phyloP scores from a whole-genome alignment of 2,113 vertebrate genomes.

The Oncorhynchus keta region DNA sequence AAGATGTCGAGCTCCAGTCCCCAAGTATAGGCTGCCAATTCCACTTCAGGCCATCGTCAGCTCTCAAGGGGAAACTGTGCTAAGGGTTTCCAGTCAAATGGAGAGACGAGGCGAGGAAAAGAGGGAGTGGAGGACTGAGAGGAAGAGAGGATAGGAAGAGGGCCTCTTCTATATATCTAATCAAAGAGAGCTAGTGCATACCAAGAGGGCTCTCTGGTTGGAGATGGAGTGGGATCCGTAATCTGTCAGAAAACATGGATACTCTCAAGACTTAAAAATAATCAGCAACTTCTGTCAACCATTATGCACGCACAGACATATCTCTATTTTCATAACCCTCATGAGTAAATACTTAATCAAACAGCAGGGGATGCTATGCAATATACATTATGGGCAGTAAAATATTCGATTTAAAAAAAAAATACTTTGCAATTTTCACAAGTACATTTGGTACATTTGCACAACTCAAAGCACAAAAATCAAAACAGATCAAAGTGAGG shows the following conservation, averaged over 20 bases:
- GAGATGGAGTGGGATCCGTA: slow-evolving; percentile 22
- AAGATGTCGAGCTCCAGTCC: too few species aligned
- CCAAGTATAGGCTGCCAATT: neutral
- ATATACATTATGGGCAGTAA: neutral
- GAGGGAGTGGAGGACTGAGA: neutral
- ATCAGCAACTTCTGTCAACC: slow-evolving; percentile 22
- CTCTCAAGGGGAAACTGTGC: neutral
- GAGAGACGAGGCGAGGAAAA: neutral
- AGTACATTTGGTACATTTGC: too few species aligned
- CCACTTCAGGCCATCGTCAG: neutral
- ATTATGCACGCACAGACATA: neutral
- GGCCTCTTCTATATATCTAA: slow-evolving; percentile 25
- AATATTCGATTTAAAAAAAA: neutral
- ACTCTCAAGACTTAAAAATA: slow-evolving; percentile 28
- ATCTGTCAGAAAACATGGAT: slow-evolving; percentile 18
- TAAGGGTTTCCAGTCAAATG: slow-evolving; percentile 1
- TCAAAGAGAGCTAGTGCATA: slow-evolving; percentile 24
- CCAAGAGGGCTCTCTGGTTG: slow-evolving; percentile 27
- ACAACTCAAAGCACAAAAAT: too few species aligned
- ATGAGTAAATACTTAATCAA: slow-evolving; percentile 5
- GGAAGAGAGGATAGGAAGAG: neutral
- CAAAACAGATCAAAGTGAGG: too few species aligned
- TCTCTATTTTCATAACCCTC: neutral
- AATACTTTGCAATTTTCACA: too few species aligned
- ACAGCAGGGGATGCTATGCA: neutral